Evolutionary conservation across 2,113 vertebrate genomes (phyloP).

Genomic region (Nycticorax nycticorax): DNA sequence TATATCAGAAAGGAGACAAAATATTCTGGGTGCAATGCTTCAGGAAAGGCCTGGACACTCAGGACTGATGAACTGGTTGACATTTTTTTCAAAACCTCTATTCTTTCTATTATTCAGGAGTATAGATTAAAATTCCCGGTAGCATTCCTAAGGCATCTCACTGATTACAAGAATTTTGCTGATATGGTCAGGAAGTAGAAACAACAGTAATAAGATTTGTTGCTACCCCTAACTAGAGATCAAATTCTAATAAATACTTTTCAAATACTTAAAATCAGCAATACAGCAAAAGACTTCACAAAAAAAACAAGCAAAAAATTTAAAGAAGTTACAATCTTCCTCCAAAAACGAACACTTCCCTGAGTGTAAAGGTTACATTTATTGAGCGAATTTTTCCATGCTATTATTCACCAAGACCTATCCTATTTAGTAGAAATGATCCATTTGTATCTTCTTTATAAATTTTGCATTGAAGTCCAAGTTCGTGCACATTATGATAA

Average conservation of each 20-base stretch:
- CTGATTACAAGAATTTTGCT: background rate
- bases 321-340: background rate
- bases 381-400: background rate
- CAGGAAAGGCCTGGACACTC: background rate
- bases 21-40: background rate
- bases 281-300: background rate
- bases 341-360: background rate
- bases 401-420: background rate
- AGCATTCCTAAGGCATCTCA: background rate
- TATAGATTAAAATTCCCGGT: background rate
- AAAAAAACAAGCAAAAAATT: background rate
- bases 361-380: background rate
- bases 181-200: background rate
- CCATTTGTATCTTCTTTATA: background rate
- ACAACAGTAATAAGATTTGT: background rate
- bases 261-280: background rate
- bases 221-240: background rate
- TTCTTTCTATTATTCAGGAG: background rate
- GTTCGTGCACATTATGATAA: conserved; percentile 21
- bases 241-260: background rate
- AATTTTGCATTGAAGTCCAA: conserved; percentile 40
- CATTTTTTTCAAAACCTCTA: background rate
- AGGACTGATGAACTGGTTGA: background rate
- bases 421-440: background rate
- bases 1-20: background rate